Conservation (phyloP, 53 echinoderm and acorn worm species). For the Mesocentrotus franciscanus region DNA sequence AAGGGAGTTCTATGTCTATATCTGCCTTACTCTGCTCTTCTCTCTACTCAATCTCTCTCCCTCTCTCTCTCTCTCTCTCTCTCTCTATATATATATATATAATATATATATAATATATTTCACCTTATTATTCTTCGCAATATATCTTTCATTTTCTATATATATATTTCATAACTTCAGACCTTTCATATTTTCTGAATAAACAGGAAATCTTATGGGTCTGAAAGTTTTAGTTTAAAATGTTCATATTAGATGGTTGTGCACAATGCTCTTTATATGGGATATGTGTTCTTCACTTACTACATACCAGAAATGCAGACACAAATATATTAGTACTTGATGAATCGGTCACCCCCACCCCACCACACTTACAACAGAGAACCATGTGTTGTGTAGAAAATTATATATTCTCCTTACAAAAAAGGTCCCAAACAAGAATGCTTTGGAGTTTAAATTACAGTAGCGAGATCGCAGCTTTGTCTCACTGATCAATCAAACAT, state of each 20-base stretch:
- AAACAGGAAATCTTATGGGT: no score
- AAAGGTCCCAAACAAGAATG: background rate
- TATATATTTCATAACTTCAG: background rate
- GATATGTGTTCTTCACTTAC: no score
- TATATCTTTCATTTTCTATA: background rate
- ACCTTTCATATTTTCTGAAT: no score
- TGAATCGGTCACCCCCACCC: no score
- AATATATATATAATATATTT: no score
- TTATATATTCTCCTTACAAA: background rate
- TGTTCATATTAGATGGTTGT: no score
- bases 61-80: background rate
- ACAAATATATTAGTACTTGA: no score
- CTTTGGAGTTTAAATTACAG: background rate
- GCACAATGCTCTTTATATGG: no score
- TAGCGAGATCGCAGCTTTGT: background rate
- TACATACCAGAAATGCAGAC: no score
- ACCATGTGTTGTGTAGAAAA: background rate
- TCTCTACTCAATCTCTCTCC: background rate
- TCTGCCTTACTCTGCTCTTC: background rate
- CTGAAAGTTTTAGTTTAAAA: no score
- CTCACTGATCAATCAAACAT: background rate
- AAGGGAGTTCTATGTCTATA: conserved; percentile 21
- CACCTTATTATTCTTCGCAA: background rate
- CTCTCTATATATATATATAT: no score
- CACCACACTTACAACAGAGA: no score